phyloP scores from a whole-genome alignment of 92 coral and sea anemone genomes.

The Micromussa lordhowensis region DNA sequence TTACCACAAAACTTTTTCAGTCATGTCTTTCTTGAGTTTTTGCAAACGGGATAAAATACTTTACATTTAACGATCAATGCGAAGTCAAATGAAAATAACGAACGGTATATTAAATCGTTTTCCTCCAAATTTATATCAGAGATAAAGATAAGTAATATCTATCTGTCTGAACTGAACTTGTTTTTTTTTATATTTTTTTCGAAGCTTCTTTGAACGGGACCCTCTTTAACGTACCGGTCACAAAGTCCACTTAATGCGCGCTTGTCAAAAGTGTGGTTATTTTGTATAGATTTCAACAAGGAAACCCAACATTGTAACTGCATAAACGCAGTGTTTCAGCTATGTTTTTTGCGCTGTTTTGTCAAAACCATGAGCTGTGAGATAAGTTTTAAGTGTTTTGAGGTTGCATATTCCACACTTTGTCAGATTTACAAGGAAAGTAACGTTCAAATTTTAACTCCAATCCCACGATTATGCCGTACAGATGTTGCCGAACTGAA shows the following conservation, averaged over 20 bases:
- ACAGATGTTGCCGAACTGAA: background rate
- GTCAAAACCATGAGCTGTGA: background rate
- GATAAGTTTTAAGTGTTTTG: background rate
- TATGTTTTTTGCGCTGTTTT: background rate
- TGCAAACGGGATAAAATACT: no score
- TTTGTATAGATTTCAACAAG: slow-evolving; percentile 4
- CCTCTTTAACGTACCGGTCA: slow-evolving; percentile 9
- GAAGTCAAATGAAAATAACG: slow-evolving; percentile 11
- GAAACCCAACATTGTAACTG: background rate
- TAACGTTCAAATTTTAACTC: background rate
- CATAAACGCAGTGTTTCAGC: background rate
- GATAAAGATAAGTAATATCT: slow-evolving; percentile 8
- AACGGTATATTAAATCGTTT: background rate
- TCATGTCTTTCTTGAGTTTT: no score
- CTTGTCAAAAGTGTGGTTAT: background rate
- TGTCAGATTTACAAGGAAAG: no score
- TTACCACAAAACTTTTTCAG: background rate
- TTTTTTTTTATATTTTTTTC: slow-evolving; percentile 14
- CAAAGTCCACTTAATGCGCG: background rate
- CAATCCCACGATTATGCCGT: background rate
- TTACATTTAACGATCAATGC: no score
- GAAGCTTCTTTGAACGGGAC: background rate
- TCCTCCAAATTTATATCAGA: background rate
- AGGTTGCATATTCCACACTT: background rate
- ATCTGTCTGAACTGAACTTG: background rate